Percentiles rank a stretch among this genome's conserved stretches.
Conservation (phyloP, 2,113 vertebrate genomes). For the Halcyon senegalensis region DNA sequence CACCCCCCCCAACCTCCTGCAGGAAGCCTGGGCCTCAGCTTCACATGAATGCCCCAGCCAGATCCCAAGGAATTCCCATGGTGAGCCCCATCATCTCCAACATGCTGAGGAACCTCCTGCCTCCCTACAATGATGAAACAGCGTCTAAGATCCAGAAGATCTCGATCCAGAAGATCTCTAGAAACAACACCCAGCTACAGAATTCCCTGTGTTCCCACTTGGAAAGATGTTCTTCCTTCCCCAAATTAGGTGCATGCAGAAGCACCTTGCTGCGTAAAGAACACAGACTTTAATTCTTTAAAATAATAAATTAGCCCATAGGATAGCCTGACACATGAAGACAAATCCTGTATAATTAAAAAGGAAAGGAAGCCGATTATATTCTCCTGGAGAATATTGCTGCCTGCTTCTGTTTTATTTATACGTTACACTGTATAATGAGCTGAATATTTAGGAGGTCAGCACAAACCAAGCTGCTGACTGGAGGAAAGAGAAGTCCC, state of each 20-base stretch:
- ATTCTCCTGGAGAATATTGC: conserved; percentile 64
- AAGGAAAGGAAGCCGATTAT: conserved; percentile 69
- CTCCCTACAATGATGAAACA: rapidly evolving
- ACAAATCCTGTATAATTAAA: conserved; percentile 68
- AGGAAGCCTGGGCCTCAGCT: background rate
- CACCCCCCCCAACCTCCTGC: background rate
- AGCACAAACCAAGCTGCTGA: conserved; percentile 73
- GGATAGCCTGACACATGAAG: conserved; percentile 55
- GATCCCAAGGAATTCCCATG: background rate
- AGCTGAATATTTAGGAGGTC: conserved; percentile 73
- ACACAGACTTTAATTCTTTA: conserved; percentile 4
- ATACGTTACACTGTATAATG: conserved; percentile 58
- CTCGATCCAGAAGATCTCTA: background rate
- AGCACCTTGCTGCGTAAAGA: background rate
- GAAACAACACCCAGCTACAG: background rate
- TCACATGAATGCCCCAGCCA: rapidly evolving
- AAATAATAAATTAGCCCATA: conserved; percentile 30
- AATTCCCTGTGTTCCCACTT: background rate
- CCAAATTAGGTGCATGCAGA: background rate
- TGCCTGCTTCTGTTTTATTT: conserved; percentile 73
- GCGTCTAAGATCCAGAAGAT: background rate
- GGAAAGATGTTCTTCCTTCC: background rate
- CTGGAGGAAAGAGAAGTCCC: conserved; percentile 52
- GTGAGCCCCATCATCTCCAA: background rate
- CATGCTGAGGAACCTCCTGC: background rate